phyloP scores from a whole-genome alignment of 2,888 invertebrate species.

The Sinhomidia bicolor region DNA sequence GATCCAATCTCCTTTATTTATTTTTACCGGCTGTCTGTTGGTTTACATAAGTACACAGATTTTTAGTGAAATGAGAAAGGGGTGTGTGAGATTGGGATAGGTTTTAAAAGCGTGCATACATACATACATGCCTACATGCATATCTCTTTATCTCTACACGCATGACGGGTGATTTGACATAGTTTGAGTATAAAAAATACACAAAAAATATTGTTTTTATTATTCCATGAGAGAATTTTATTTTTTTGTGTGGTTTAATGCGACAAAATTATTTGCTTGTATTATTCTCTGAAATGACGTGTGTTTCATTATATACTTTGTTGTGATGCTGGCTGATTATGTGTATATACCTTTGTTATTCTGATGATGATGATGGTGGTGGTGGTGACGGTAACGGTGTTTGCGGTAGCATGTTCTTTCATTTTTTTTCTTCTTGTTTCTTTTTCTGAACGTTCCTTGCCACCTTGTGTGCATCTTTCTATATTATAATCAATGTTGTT shows the following conservation, averaged over 20 bases:
- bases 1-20: too few relatives aligned
- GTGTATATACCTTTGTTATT: background rate
- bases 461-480: background rate
- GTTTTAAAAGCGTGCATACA: background rate
- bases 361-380: background rate
- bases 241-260: constrained; percentile 12
- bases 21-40: background rate
- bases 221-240: constrained; percentile 47
- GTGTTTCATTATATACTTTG: background rate
- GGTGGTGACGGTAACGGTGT: background rate
- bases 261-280: background rate
- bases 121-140: too few relatives aligned
- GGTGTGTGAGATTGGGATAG: background rate
- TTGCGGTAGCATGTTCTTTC: background rate
- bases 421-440: background rate
- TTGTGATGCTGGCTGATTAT: background rate
- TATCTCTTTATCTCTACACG: constrained; percentile 21
- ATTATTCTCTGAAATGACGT: background rate
- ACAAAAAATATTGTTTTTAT: too few relatives aligned
- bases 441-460: background rate
- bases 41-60: constrained; percentile 19
- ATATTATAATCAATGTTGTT: background rate
- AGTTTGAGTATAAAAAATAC: constrained; percentile 60
- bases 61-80: background rate
- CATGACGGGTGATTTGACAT: constrained; percentile 61